A percentile compares a stretch with the other conserved stretches of the same genome.
These are phyloP conservation scores for Drosophila ananassae DNA, from an alignment of 1,140 invertebrate species.

Conservation along the genomic window DNA sequence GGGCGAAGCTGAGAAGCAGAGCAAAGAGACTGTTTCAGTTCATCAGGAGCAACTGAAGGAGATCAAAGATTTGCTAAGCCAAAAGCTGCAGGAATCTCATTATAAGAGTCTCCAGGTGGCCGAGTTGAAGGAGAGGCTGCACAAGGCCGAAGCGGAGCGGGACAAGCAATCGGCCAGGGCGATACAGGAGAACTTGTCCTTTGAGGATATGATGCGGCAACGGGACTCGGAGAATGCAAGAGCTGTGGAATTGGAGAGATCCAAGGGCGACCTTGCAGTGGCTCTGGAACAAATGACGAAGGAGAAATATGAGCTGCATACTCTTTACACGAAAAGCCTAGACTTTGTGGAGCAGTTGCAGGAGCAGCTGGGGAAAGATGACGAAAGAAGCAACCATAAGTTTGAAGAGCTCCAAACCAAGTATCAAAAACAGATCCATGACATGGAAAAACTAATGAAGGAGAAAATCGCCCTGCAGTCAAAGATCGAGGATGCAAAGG, in stretches of 20 bases:
- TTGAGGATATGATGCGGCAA: neutral
- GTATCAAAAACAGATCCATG: conserved; percentile 13
- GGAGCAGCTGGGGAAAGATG: conserved; percentile 1
- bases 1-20: neutral
- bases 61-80: neutral
- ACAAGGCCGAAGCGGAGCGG: neutral
- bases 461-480: conserved; percentile 36
- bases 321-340: conserved; percentile 23
- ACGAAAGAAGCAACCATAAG: neutral
- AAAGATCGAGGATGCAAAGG: conserved; percentile 3
- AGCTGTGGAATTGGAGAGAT: neutral
- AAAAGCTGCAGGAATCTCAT: conserved; percentile 1
- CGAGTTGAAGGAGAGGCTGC: neutral
- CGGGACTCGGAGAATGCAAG: neutral
- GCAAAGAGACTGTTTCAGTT: neutral
- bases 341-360: conserved; percentile 39
- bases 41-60: conserved; percentile 4
- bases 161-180: neutral
- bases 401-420: conserved; percentile 12
- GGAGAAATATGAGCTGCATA: conserved; percentile 47
- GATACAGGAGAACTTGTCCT: neutral
- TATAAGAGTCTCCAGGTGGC: neutral
- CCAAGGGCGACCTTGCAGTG: neutral
- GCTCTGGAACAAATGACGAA: conserved; percentile 13
- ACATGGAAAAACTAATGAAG: conserved; percentile 20